These are phyloP conservation scores for Heptranchias perlo DNA, from an alignment of 2,113 vertebrate genomes.

Conservation along the genomic window DNA sequence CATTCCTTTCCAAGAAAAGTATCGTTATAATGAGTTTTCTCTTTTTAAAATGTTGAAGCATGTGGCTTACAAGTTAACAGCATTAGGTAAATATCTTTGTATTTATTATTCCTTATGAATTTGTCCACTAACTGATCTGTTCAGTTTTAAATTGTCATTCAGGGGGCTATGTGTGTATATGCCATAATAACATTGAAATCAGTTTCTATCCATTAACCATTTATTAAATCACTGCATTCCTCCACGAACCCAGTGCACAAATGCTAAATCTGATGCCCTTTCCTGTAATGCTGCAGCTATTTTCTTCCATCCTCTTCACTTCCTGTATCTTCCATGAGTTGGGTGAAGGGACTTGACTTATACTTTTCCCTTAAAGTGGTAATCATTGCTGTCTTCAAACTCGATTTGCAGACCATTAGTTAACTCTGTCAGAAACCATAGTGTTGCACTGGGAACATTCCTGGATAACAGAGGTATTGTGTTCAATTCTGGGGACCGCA, in stretches of 20 bases:
- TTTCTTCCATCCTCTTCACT: background rate
- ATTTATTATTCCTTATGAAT: constrained; percentile 8
- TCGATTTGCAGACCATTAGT: background rate
- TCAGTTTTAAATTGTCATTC: background rate
- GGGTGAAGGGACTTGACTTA: background rate
- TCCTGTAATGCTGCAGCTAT: background rate
- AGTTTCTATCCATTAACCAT: background rate
- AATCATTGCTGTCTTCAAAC: background rate
- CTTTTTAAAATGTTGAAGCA: constrained; percentile 26
- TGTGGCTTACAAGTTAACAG: background rate
- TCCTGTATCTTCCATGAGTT: background rate
- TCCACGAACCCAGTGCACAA: background rate
- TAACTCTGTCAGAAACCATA: background rate
- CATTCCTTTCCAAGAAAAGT: constrained; percentile 20
- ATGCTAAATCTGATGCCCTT: background rate
- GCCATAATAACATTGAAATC: background rate
- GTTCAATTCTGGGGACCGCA: too few species aligned
- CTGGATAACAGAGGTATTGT: background rate
- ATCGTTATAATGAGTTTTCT: background rate
- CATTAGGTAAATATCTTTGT: background rate
- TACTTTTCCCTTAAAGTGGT: background rate
- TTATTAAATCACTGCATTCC: background rate
- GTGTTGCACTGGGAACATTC: background rate
- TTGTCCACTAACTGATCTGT: too few species aligned
- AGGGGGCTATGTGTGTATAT: background rate